phyloP scores from a whole-genome alignment of 2,113 vertebrate genomes.

The Leptobrachium leishanense region DNA sequence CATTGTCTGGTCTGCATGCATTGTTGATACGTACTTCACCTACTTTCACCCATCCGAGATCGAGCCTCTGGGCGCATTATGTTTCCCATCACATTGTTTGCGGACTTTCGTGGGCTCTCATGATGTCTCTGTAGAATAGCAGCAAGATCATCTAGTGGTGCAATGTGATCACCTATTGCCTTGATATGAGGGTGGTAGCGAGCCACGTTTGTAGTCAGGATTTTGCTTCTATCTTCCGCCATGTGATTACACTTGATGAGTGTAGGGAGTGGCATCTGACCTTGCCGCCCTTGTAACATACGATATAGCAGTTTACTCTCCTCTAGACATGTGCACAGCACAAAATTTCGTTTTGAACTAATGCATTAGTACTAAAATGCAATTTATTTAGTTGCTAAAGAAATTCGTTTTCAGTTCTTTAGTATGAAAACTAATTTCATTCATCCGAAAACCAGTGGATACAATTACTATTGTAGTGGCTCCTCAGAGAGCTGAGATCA shows the following conservation, averaged over 20 bases:
- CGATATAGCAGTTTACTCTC: neutral
- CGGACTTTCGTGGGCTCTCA: neutral
- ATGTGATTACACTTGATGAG: neutral
- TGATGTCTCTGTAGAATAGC: neutral
- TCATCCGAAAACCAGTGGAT: no score
- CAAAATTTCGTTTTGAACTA: no score
- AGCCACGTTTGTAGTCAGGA: neutral
- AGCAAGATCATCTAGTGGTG: neutral
- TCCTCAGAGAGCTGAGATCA: no score
- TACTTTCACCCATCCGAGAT: no score
- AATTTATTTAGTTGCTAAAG: no score
- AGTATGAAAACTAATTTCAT: no score
- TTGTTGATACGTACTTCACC: neutral
- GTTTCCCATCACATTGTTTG: neutral
- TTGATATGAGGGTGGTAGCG: constrained; percentile 1
- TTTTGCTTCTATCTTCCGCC: constrained; percentile 13
- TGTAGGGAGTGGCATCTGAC: neutral
- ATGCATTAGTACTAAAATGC: no score
- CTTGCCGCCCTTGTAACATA: neutral
- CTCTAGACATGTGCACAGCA: no score
- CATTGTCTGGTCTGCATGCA: no score
- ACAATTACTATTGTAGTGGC: no score
- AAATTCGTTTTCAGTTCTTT: no score
- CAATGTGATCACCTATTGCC: neutral
- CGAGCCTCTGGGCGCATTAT: neutral